Evolutionary conservation across 2,888 invertebrate species (phyloP), one percentile per base, ranked within the genome.

Genomic region (Drosophila mayaguana): DNA sequence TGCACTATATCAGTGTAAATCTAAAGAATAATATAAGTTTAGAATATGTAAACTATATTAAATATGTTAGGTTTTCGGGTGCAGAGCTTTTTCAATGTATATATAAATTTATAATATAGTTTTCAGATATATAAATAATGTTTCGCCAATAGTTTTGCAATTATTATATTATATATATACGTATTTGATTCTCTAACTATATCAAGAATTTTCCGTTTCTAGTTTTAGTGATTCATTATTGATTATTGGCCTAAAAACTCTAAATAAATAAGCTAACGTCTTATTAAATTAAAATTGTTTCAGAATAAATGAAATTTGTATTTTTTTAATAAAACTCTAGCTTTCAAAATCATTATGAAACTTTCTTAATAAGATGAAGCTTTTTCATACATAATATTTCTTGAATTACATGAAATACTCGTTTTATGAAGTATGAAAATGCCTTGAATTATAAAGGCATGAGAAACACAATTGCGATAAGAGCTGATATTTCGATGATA

Each of bases 391-490:
- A 32, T 12, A 5, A 32, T 3, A 28, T 32, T 6, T 0, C 32
- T 18, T 18, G 12, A 32, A 32, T 12, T 50, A 32, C 18, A 18
- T 28, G 12, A 28, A 12, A 28, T 32, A 32, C 50, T 43, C 43
- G 20, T 36, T 53, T 48, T 11, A 28, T 16, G n/a, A 48, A 34
- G 14, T 9, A 51, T 51, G 34, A 54, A 54, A 54, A 38, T 6
- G 11, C 54, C 20, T 38, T 34, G 54, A 38, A 54, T 38, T 22
- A n/a, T 28, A n/a, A 14, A 16, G 6, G 9, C 36, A 38, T 36
- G 43, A 18, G 34, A 43, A n/a, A 14, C 0, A 54, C 56, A 46
- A 40, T 12, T 25, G 34, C 34, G 66, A 65, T 66, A 66, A 66
- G 28, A 28, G 28, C 8, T 8, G n/a, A n/a, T n/a, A n/a, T n/a